phyloP scores from a whole-genome alignment of 2,113 vertebrate species.

The Phainopepla nitens region DNA sequence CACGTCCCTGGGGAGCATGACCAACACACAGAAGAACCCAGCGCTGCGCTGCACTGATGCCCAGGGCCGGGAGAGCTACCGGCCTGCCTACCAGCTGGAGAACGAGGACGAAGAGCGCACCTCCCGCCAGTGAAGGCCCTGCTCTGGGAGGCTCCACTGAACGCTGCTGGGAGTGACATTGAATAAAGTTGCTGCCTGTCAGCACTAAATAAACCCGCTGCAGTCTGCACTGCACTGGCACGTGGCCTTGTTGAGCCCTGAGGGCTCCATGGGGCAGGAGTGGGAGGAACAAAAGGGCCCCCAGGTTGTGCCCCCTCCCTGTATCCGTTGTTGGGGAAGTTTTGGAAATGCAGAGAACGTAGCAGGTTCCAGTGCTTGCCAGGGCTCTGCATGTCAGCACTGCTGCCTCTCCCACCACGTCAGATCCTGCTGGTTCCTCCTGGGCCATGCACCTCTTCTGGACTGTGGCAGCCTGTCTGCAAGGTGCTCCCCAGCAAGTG shows the following conservation, averaged over 20 bases:
- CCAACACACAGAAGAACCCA: conserved; percentile 84
- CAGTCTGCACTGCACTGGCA: neutral
- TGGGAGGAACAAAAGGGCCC: neutral
- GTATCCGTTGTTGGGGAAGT: neutral
- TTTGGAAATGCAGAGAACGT: conserved; percentile 1
- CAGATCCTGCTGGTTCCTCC: neutral
- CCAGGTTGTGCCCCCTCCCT: neutral
- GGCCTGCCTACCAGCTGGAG: conserved; percentile 84
- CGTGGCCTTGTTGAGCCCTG: neutral
- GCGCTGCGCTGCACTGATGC: conserved; percentile 75
- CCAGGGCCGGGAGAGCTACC: conserved; percentile 76
- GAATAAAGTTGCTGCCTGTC: neutral
- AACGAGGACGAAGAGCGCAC: conserved; percentile 90
- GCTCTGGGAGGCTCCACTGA: neutral
- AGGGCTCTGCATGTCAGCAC: neutral
- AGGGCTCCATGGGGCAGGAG: neutral
- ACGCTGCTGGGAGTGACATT: neutral
- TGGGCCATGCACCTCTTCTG: neutral
- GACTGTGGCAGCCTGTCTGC: neutral
- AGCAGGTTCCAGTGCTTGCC: conserved; percentile 13
- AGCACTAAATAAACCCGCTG: neutral
- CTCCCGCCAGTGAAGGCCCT: conserved; percentile 74
- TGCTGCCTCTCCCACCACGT: rapidly evolving
- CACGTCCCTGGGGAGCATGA: conserved; percentile 89
- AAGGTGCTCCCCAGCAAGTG: conserved; percentile 43